These are phyloP conservation scores for Crotalus viridis DNA, from an alignment of 2,113 vertebrate genomes.

Conservation along the genomic window DNA sequence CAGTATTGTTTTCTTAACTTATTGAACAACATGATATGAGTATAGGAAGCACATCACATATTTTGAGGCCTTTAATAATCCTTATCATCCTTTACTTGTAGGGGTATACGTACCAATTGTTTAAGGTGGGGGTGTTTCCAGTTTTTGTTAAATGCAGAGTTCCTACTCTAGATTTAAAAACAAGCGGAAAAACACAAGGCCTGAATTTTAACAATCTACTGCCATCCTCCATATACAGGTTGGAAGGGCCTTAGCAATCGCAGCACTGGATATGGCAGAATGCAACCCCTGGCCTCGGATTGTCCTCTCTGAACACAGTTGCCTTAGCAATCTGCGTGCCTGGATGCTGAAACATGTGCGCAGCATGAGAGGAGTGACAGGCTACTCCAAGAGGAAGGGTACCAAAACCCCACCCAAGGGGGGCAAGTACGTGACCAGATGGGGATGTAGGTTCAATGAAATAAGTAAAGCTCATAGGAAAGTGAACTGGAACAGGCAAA, in stretches of 20 bases:
- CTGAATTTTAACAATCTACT: background rate
- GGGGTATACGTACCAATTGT: no score
- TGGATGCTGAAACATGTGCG: slow-evolving; percentile 91
- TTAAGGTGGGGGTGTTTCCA: no score
- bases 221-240: slow-evolving; percentile 70
- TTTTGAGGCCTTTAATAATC: background rate
- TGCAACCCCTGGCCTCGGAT: slow-evolving; percentile 93
- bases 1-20: background rate
- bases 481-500: slow-evolving; percentile 16
- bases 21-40: background rate
- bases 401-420: slow-evolving; percentile 73
- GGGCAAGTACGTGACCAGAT: slow-evolving; percentile 68
- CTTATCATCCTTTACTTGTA: background rate
- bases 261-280: slow-evolving; percentile 90
- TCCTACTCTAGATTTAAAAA: no score
- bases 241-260: slow-evolving; percentile 86
- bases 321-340: slow-evolving; percentile 86
- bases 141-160: background rate
- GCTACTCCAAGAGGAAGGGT: slow-evolving; percentile 63
- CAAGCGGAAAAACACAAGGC: background rate
- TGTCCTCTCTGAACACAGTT: slow-evolving; percentile 89
- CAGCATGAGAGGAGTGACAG: slow-evolving; percentile 72
- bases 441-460: background rate
- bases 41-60: background rate
- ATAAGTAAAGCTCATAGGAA: slow-evolving; percentile 16